A percentile compares a stretch with the other conserved stretches of the same genome.
Evolutionary conservation across 2,888 invertebrate species (phyloP).

Genomic region (Zaprionus bogoriensis): DNA sequence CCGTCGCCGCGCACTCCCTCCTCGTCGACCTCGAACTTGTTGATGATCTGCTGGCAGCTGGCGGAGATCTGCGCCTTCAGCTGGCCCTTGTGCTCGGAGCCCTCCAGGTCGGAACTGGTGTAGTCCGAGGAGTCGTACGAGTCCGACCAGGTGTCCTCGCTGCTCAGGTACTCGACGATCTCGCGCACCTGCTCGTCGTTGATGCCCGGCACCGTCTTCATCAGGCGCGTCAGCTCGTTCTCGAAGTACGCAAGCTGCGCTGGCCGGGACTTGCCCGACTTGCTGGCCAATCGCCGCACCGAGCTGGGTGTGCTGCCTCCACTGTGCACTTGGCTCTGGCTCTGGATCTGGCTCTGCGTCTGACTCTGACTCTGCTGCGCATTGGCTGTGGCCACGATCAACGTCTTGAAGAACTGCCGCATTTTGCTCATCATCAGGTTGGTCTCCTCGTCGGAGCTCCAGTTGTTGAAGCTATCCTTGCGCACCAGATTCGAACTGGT

Average conservation of each 20-base stretch:
- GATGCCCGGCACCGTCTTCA: slow-evolving; percentile 96
- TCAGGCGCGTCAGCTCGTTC: slow-evolving; percentile 92
- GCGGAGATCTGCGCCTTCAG: slow-evolving; percentile 93
- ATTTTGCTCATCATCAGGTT: slow-evolving; percentile 97
- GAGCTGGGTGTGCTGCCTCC: slow-evolving; percentile 52
- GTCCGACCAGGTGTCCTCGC: slow-evolving; percentile 96
- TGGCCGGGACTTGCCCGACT: slow-evolving; percentile 86
- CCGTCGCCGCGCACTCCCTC: slow-evolving; percentile 85
- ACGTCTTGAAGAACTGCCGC: slow-evolving; percentile 95
- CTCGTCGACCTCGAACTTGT: slow-evolving; percentile 89
- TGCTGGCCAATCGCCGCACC: slow-evolving; percentile 55
- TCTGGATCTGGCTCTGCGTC: slow-evolving; percentile 83
- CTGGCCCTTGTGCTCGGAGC: slow-evolving; percentile 86
- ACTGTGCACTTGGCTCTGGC: slow-evolving; percentile 76
- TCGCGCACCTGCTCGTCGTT: slow-evolving; percentile 95
- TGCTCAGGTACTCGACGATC: slow-evolving; percentile 95
- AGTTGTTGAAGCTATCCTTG: slow-evolving; percentile 96
- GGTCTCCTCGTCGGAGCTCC: slow-evolving; percentile 97
- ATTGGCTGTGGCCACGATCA: slow-evolving; percentile 88
- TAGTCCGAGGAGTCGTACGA: slow-evolving; percentile 96
- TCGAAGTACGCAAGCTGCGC: slow-evolving; percentile 95
- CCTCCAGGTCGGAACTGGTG: slow-evolving; percentile 93
- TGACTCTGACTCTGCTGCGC: slow-evolving; percentile 81
- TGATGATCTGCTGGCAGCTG: slow-evolving; percentile 93
- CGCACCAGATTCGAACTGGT: slow-evolving; percentile 85